phyloP scores from a whole-genome alignment of 2,113 vertebrate genomes.

The Myotis brandtii region DNA sequence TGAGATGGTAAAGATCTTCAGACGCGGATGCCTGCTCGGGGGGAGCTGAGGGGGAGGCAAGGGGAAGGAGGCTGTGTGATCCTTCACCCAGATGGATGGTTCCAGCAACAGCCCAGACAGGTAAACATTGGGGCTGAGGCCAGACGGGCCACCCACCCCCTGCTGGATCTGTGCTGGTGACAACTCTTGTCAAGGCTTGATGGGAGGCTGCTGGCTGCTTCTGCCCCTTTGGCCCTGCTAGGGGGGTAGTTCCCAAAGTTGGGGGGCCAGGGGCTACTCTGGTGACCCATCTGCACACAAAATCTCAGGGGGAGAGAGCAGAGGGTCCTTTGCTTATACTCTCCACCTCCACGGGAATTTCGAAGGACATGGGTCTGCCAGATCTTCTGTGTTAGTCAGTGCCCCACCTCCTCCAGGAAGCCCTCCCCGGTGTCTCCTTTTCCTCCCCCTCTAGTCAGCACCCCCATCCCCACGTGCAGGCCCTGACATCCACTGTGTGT shows the following conservation, averaged over 20 bases:
- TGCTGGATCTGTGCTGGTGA: constrained; percentile 65
- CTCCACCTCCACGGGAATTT: neutral
- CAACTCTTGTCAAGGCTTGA: constrained; percentile 70
- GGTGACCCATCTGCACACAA: neutral
- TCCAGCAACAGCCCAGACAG: constrained; percentile 71
- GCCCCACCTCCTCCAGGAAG: neutral
- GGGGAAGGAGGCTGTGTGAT: constrained; percentile 18
- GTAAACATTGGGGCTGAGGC: constrained; percentile 70
- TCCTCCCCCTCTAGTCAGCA: neutral
- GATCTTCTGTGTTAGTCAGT: neutral
- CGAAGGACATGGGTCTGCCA: neutral
- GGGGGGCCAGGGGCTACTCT: neutral
- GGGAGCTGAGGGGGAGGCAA: neutral
- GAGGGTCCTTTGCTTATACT: neutral
- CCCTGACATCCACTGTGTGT: neutral
- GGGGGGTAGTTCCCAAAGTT: constrained; percentile 30
- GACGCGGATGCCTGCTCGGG: neutral
- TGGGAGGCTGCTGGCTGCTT: constrained; percentile 73
- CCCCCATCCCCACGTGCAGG: rapidly evolving
- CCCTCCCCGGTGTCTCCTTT: neutral
- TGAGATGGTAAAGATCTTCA: neutral
- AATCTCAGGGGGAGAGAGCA: neutral
- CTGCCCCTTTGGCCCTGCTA: constrained; percentile 36
- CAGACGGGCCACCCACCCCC: constrained; percentile 51
- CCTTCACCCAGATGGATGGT: constrained; percentile 73